Evolutionary conservation across 2,888 invertebrate genomes (phyloP).

Genomic region (Trissolcus brochymenae): DNA sequence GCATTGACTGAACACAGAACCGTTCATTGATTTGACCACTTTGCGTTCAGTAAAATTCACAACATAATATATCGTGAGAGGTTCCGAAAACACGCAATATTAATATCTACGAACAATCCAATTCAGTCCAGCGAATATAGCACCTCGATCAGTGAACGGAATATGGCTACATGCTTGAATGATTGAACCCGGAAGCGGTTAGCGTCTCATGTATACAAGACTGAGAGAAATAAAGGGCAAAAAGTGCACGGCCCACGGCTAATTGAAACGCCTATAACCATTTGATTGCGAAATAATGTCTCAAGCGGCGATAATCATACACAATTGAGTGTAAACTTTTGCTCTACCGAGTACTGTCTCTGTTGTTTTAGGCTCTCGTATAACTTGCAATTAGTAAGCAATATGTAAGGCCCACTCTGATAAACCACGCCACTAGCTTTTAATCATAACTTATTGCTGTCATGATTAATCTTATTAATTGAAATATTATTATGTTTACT

Average conservation of each 20-base stretch:
- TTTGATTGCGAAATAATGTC: conserved; percentile 15
- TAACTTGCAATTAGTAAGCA: conserved; percentile 31
- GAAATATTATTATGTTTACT: conserved; percentile 9
- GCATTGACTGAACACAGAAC: neutral
- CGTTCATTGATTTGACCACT: conserved; percentile 18
- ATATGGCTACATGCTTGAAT: conserved; percentile 37
- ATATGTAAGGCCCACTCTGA: neutral
- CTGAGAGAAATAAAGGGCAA: neutral
- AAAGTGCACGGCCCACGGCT: conserved; percentile 29
- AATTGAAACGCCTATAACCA: conserved; percentile 28
- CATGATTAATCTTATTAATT: conserved; percentile 39
- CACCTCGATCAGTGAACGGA: conserved; percentile 44
- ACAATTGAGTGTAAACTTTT: conserved; percentile 21
- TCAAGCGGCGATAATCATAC: conserved; percentile 36
- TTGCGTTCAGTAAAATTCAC: conserved; percentile 15
- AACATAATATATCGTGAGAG: neutral
- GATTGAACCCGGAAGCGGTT: conserved; percentile 56
- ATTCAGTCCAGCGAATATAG: conserved; percentile 15
- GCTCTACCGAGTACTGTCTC: conserved; percentile 10
- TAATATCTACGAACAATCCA: conserved; percentile 20
- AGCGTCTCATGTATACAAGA: conserved; percentile 5
- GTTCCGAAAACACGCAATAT: conserved; percentile 27
- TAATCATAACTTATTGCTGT: conserved; percentile 40
- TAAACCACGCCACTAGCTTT: neutral
- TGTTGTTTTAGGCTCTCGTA: conserved; percentile 20